Base-by-base conservation (phyloP, 2,888 invertebrate genomes). In the Dicyrtoma fusca region DNA sequence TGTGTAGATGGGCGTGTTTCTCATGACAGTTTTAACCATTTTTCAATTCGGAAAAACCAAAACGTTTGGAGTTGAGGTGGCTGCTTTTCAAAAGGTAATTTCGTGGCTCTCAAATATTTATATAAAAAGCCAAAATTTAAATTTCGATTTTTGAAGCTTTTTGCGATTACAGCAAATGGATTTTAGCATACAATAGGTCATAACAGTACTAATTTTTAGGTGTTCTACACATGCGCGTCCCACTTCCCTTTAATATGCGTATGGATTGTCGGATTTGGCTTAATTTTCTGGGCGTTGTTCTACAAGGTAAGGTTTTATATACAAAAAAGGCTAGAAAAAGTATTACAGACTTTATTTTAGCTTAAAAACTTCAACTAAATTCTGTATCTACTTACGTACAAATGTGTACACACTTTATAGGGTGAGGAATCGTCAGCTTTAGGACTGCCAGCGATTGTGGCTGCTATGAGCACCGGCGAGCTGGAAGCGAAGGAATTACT, bases 41-140 rank as follows among this genome's bases (percentile, higher is more conserved):
- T 53, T 17, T 25, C 66, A 66, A 42, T 14, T 66, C 19, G 66
- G 66, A 6, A 66, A 66, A 66, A 66, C 66, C 8, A 53, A 53
- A 53, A 14, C 8, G 8, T 66, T 66, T 66, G 66, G 66, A 14
- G 11, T 53, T 5, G 53, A 66, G 34, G 66, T 66, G 5, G 53
- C 53, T 42, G 66, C 66, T 11, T 25, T 66, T 1, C n/a, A n/a
- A n/a, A n/a, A n/a, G n/a, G n/a, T n/a, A n/a, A n/a, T n/a, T n/a
- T n/a, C n/a, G n/a, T n/a, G n/a, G n/a, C n/a, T n/a, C n/a, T n/a
- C n/a, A n/a, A n/a, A n/a, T n/a, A n/a, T n/a, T n/a, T n/a, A n/a
- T n/a, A n/a, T n/a, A n/a, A n/a, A n/a, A n/a, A n/a, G n/a, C n/a
- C n/a, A n/a, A n/a, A n/a, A n/a, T n/a, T n/a, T n/a, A n/a, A n/a